phyloP scores from a whole-genome alignment of 2,113 vertebrate genomes.

The Myrmophylax atrothorax region DNA sequence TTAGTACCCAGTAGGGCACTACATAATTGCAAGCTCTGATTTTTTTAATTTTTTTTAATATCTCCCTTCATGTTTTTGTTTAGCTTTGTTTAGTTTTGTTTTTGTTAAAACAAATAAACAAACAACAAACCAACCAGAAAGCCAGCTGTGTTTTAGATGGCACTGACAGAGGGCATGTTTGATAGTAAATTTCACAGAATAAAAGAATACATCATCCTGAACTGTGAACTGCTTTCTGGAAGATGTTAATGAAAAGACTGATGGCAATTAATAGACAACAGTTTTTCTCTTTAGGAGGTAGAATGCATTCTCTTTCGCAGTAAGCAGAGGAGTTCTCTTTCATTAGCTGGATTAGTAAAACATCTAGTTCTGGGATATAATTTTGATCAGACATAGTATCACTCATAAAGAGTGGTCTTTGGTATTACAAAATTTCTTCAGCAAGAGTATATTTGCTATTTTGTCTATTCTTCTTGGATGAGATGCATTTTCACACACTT shows the following conservation, averaged over 20 bases:
- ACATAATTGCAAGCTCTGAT: fast-evolving
- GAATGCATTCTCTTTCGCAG: not conserved
- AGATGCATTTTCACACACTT: not conserved
- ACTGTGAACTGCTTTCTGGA: not conserved
- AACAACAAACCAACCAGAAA: not conserved
- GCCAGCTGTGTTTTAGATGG: not conserved
- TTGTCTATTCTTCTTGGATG: not conserved
- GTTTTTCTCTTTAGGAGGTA: not conserved
- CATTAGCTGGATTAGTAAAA: not conserved
- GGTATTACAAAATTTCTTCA: not conserved
- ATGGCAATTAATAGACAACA: not conserved
- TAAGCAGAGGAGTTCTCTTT: not conserved
- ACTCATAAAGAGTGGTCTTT: not conserved
- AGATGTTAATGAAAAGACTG: not conserved
- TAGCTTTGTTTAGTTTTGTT: not conserved
- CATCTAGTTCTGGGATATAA: not conserved
- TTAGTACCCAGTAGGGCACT: not conserved
- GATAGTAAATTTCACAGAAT: not conserved
- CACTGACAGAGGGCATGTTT: not conserved
- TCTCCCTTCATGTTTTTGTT: not conserved
- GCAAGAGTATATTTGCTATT: not conserved
- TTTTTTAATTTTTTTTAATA: not conserved
- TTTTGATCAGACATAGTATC: not conserved
- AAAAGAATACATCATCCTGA: not conserved
- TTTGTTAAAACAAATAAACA: not conserved